These are phyloP conservation scores for Cenopis cana DNA, from an alignment of 2,888 invertebrate genomes.

Conservation along the genomic window DNA sequence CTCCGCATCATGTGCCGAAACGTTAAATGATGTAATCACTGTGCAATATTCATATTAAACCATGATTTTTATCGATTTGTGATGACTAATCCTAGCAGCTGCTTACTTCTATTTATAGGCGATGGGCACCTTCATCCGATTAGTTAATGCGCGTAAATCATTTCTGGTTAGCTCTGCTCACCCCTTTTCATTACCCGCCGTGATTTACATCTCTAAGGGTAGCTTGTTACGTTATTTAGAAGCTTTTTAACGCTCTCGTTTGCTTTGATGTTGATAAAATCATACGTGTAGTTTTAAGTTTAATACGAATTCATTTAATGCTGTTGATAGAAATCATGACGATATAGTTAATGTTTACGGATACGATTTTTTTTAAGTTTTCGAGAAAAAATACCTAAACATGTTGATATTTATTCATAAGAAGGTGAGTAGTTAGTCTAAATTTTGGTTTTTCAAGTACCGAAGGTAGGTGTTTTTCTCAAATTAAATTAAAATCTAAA, in stretches of 20 bases:
- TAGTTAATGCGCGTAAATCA: constrained; percentile 30
- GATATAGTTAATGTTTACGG: too few species aligned
- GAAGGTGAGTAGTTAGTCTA: not conserved
- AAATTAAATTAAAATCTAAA: not conserved
- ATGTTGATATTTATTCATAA: too few species aligned
- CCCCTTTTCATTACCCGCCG: constrained; percentile 23
- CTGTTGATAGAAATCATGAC: not conserved
- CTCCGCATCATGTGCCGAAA: not conserved
- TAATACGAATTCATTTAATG: not conserved
- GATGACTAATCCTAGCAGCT: constrained; percentile 29
- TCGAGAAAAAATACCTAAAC: too few species aligned
- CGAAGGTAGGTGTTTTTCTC: not conserved
- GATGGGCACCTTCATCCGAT: constrained; percentile 28
- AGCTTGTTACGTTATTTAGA: constrained; percentile 18
- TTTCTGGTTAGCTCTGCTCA: constrained; percentile 31
- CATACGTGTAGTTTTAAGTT: not conserved
- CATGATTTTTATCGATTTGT: constrained; percentile 20
- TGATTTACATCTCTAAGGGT: constrained; percentile 28
- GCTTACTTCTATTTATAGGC: constrained; percentile 26
- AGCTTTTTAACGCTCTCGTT: constrained; percentile 26
- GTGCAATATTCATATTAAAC: constrained; percentile 8
- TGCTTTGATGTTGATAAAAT: constrained; percentile 26
- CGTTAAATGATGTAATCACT: constrained; percentile 17
- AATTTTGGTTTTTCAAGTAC: not conserved
- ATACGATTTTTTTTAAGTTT: too few species aligned